phyloP scores from a whole-genome alignment of 1,140 invertebrate species.

The Cyclina sinensis region DNA sequence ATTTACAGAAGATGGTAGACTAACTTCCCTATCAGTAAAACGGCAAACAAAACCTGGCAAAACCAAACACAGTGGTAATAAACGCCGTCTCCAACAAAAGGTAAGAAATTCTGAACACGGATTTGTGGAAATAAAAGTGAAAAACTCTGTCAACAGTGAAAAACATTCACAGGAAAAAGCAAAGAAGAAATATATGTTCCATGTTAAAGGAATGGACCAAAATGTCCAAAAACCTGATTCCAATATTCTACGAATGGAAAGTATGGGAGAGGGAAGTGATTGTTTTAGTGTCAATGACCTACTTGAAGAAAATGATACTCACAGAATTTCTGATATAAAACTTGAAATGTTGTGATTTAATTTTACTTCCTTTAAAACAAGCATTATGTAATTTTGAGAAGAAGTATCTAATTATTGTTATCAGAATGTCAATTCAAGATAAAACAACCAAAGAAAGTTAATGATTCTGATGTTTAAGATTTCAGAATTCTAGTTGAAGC shows the following conservation, averaged over 20 bases:
- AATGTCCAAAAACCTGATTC: neutral
- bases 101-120: neutral
- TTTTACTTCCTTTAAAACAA: no score
- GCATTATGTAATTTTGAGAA: no score
- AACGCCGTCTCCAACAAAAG: neutral
- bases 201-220: neutral
- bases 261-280: neutral
- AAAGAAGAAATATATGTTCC: neutral
- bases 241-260: neutral
- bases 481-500: no score
- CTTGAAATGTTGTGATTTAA: neutral
- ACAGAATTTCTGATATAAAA: neutral
- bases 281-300: neutral
- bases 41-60: neutral
- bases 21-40: neutral
- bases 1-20: neutral
- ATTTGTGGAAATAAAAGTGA: neutral
- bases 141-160: neutral
- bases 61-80: neutral
- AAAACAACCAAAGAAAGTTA: no score
- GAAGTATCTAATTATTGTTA: no score
- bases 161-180: neutral
- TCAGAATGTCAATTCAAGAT: no score
- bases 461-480: no score
- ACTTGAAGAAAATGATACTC: neutral